Percentiles rank a stretch among this genome's conserved stretches.
Conservation (phyloP, 2,797 vertebrate species). For the Melanotaenia pygmaea region DNA sequence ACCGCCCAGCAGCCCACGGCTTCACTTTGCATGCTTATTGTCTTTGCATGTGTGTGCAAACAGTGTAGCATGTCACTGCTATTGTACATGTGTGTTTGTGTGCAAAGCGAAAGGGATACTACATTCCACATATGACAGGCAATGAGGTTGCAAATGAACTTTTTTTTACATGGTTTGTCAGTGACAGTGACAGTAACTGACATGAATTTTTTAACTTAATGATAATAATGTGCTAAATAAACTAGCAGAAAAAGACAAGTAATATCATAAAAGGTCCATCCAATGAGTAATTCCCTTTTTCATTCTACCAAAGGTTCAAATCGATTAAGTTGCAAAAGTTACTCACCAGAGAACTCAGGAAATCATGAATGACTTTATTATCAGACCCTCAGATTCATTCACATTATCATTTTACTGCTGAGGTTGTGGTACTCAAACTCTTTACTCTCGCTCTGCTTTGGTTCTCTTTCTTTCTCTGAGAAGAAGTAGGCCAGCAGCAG, state of each 20-base stretch:
- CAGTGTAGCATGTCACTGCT: slow-evolving; percentile 4
- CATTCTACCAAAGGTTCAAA: not conserved
- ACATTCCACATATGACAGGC: slow-evolving; percentile 57
- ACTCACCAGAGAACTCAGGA: not conserved
- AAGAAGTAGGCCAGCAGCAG: slow-evolving; percentile 34
- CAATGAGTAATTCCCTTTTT: not conserved
- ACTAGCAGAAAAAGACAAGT: not conserved
- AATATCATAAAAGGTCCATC: not conserved
- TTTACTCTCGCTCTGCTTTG: slow-evolving; percentile 7
- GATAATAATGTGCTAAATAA: not conserved
- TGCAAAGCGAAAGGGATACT: slow-evolving; percentile 10
- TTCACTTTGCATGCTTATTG: slow-evolving; percentile 8
- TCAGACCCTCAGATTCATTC: not conserved
- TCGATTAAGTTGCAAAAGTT: not conserved
- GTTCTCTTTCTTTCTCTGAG: not conserved
- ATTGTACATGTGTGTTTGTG: not conserved
- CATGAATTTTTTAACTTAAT: not conserved
- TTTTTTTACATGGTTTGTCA: slow-evolving; percentile 15
- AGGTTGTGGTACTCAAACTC: not conserved
- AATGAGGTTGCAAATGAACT: slow-evolving; percentile 35
- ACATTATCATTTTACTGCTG: not conserved
- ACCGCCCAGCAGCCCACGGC: slow-evolving; percentile 9
- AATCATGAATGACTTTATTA: not conserved
- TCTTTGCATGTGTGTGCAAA: slow-evolving; percentile 26
- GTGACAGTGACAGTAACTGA: not conserved